Conservation (phyloP, 2,113 vertebrate species). For the Solenodon paradoxus region DNA sequence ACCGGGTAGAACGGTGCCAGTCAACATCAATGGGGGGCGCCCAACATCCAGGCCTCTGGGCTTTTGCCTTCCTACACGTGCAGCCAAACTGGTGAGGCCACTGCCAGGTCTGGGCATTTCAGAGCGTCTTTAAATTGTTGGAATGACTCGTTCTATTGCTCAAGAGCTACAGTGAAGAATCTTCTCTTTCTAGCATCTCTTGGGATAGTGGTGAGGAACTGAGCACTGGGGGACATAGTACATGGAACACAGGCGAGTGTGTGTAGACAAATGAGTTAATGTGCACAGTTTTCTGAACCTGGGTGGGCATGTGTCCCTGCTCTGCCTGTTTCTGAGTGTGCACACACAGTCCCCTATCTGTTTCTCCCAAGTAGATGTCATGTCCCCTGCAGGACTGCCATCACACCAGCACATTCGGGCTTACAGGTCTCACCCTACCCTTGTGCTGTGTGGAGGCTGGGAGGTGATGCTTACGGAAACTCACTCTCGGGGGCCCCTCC, state of each 20-base stretch:
- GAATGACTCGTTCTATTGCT: background rate
- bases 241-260: background rate
- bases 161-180: background rate
- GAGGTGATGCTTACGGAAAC: no score
- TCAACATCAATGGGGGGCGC: background rate
- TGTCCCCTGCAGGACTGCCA: background rate
- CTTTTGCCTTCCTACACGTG: background rate
- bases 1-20: background rate
- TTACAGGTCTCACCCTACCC: background rate
- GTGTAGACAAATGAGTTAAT: background rate
- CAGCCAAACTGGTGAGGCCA: background rate
- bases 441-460: fast-evolving
- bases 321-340: background rate
- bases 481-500: background rate
- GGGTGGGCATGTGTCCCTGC: background rate
- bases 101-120: background rate
- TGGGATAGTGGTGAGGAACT: background rate
- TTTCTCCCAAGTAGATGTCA: background rate
- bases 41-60: background rate
- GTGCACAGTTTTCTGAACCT: background rate
- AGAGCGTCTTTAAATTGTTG: background rate
- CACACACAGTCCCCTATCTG: background rate
- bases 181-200: background rate
- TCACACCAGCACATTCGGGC: fast-evolving
- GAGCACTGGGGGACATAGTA: fast-evolving